Evolutionary conservation across 1,140 invertebrate genomes (phyloP), one percentile per base, ranked within the genome.

Genomic region (Papilio dardanus): DNA sequence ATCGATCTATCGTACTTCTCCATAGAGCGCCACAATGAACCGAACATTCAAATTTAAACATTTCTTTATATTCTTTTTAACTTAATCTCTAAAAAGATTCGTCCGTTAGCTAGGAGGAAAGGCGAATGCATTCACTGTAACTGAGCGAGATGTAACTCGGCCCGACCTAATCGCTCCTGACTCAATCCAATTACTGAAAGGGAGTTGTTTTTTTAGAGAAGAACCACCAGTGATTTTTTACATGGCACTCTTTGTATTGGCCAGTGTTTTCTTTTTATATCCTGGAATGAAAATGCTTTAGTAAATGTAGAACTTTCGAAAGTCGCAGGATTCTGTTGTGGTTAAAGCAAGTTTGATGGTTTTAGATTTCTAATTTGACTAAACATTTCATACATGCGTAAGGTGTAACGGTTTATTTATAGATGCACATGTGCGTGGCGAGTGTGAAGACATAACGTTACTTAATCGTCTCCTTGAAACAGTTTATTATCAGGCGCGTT

Each of bases 391-490:
- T 28, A 62, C 24, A 62, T 62, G 8, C 54, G 54, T 28, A 62
- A 21, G 21, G 54, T 28, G 54, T 14, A 62, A 14, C 10, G 54
- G 30, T 62, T 62, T 62, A 62, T 62, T 62, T 28, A 62, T 62
- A 62, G 42, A n/a, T 71, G 31, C 50, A 46, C 68, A 50, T 74
- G 35, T 71, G 77, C 68, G 74, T 75, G 80, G 66, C 76, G 79
- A 81, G 74, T 76, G 78, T 76, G 74, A 81, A 79, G 78, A 81
- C 82, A 83, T 81, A 81, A 81, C 83, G 82, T 90, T 90, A 87
- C 86, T 87, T 88, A 89, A 90, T 87, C 77, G 85, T 88, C 86
- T 84, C 90, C 90, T 91, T 92, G 88, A 82, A 88, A 91, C 88
- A 88, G 82, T 88, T 91, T 88, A 86, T 87, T 92, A 92, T 91